Percentiles rank a stretch among this genome's conserved stretches.
Evolutionary conservation across 2,797 vertebrate species (phyloP).

Genomic region (Stomatorhinus walkeri): DNA sequence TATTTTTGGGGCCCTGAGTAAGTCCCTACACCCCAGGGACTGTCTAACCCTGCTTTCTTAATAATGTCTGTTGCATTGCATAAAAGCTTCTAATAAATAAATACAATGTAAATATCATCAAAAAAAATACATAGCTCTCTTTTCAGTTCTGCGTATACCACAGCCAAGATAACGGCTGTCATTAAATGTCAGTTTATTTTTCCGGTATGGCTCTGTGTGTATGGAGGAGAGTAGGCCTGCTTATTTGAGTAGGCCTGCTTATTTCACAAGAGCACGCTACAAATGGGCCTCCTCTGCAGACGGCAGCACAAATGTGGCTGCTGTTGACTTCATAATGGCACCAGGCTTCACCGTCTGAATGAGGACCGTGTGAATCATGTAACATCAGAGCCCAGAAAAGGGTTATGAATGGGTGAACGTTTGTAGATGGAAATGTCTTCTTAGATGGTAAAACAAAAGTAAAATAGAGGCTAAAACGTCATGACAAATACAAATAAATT

Average conservation of each 20-base stretch:
- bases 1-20: neutral
- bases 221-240: neutral
- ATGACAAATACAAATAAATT: neutral
- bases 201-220: neutral
- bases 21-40: neutral
- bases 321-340: neutral
- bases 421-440: neutral
- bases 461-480: neutral
- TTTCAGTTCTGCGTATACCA: neutral
- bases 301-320: neutral
- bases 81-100: neutral
- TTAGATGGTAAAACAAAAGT: neutral
- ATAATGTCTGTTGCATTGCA: neutral
- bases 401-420: neutral
- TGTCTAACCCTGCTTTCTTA: neutral
- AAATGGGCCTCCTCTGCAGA: neutral
- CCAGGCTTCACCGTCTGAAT: neutral
- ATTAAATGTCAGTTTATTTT: neutral
- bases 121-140: neutral
- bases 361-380: neutral
- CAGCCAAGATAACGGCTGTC: neutral
- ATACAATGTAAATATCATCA: neutral
- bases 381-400: neutral
- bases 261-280: neutral
- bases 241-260: neutral